Evolutionary conservation across 2,113 vertebrate genomes (phyloP), one percentile per base, ranked within the genome.

Genomic region (Chionis minor): DNA sequence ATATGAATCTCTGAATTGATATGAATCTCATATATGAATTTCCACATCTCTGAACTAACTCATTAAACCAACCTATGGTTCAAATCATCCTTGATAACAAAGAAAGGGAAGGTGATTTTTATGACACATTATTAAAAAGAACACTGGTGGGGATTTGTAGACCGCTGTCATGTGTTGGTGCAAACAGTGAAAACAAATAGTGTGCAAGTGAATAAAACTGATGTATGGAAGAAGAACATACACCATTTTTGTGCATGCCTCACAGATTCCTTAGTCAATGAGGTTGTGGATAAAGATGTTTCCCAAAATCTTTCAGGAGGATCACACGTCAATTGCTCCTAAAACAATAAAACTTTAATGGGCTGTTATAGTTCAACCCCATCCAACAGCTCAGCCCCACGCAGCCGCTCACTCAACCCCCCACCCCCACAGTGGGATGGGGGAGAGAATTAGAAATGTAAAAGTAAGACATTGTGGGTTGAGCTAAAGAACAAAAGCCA

Each of bases 341-440:
- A 27, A 62, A 74, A 55, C 42, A 40, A 14, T 12, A 52, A 47
- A 74, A 90, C 51, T 74, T 38, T 40, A 19, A 32, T 32, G 24
- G 65, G 24, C 4, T 55, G 4, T 18, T 8, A 1, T 66, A 12
- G 4, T 66, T 94, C 40, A 74, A 6, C 2, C 11, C 12, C 28
- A 26, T 3, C 18, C 22, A n/a, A 5, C 5, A 63, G 8, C n/a
- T 74, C 9, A 10, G 35, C 6, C 27, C 18, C 26, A 27, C 17
- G 13, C 5, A 71, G 14, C 18, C 1, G 1, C 7, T 44, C 6
- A 2, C 8, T 69, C 30, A 18, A 8, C 12, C 9, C 11, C 9
- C 8, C 12, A 9, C 18, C 9, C 3, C 11, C 10, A 9, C 14
- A 55, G 40, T 28, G 30, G 2, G 3, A 38, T 58, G 9, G 4